A percentile compares a stretch with the other conserved stretches of the same genome.
phyloP scores from a whole-genome alignment of 1,140 invertebrate species.

The Uloborus diversus region DNA sequence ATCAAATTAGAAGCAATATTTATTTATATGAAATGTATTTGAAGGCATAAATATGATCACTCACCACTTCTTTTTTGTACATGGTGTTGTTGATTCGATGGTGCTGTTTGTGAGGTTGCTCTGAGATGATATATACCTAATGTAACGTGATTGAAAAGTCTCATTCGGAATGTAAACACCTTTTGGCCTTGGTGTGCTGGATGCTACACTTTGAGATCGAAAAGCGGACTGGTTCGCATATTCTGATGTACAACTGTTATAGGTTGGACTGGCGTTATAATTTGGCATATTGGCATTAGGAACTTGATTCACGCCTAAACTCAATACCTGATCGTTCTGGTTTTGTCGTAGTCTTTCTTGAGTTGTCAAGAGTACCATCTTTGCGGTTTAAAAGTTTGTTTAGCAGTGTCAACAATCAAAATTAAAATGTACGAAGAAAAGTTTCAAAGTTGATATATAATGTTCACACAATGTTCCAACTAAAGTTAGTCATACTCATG shows the following conservation, averaged over 20 bases:
- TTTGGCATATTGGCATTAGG: neutral
- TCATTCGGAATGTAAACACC: slow-evolving; percentile 41
- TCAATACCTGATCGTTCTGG: neutral
- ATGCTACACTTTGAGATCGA: neutral
- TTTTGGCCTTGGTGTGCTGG: slow-evolving; percentile 7
- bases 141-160: slow-evolving; percentile 20
- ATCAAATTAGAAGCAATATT: neutral
- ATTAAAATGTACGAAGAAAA: no score
- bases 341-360: slow-evolving; percentile 6
- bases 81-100: neutral
- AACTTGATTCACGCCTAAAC: neutral
- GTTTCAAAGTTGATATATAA: no score
- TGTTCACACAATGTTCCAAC: no score
- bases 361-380: slow-evolving; percentile 4
- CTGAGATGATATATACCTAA: slow-evolving; percentile 21
- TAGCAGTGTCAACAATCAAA: no score
- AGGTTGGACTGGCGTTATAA: neutral
- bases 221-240: neutral
- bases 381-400: no score
- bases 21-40: neutral
- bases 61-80: slow-evolving; percentile 10
- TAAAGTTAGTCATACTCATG: no score
- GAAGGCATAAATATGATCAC: neutral
- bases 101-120: neutral
- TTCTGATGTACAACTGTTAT: neutral